Evolutionary conservation across 1,140 invertebrate species (phyloP).

Genomic region (Drosophila kohkoa): DNA sequence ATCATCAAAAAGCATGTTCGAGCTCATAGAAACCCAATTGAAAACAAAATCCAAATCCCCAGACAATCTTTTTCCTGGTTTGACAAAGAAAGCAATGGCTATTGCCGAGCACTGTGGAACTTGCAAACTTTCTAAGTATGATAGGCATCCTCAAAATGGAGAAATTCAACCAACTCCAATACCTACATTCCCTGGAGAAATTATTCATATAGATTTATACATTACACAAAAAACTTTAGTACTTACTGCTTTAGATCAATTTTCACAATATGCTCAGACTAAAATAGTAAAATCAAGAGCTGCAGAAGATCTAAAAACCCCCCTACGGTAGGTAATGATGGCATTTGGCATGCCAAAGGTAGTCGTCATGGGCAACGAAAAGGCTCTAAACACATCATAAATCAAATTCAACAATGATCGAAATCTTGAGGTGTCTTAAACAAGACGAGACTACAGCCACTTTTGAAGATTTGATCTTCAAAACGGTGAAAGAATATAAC

Average conservation of each 20-base stretch:
- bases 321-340: slow-evolving; percentile 21
- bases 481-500: no score
- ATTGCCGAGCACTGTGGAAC: no score
- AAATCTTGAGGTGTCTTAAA: slow-evolving; percentile 33
- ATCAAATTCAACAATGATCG: slow-evolving; percentile 20
- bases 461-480: not conserved
- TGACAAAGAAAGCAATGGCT: no score
- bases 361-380: no score
- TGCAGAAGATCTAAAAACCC: slow-evolving; percentile 23
- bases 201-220: slow-evolving; percentile 20
- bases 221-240: not conserved
- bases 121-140: no score
- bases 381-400: no score
- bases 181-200: slow-evolving; percentile 17
- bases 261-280: slow-evolving; percentile 36
- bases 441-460: not conserved
- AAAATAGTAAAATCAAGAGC: slow-evolving; percentile 44
- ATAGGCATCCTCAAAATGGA: not conserved
- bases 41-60: no score
- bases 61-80: no score
- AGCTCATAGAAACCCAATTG: no score
- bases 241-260: slow-evolving; percentile 2
- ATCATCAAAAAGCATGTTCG: no score
- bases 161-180: slow-evolving; percentile 18
- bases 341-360: slow-evolving; percentile 23